Conservation (phyloP, 2,888 invertebrate species). For the Clunio marinus region DNA sequence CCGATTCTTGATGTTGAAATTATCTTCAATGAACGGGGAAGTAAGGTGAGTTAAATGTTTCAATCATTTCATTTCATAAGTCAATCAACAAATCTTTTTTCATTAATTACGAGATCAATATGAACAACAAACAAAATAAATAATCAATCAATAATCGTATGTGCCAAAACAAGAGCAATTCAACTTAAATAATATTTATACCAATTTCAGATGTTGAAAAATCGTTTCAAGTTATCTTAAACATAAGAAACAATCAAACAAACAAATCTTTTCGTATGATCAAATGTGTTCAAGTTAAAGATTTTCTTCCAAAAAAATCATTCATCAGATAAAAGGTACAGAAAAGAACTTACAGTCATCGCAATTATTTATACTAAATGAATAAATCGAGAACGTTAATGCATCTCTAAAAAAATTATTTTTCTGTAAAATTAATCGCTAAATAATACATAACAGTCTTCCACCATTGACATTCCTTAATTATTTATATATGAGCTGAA, state of each 20-base stretch:
- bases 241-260: slow-evolving; percentile 1
- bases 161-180: neutral
- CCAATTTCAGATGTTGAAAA: slow-evolving; percentile 17
- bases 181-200: slow-evolving; percentile 4
- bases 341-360: too few relatives aligned
- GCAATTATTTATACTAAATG: too few relatives aligned
- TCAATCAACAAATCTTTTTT: neutral
- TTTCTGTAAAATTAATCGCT: too few relatives aligned
- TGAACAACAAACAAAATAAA: neutral
- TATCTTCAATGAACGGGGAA: slow-evolving; percentile 99
- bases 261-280: slow-evolving; percentile 10
- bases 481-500: too few relatives aligned
- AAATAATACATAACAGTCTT: too few relatives aligned
- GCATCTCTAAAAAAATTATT: too few relatives aligned
- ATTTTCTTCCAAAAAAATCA: slow-evolving; percentile 3
- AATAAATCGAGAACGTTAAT: neutral
- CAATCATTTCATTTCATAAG: too few relatives aligned
- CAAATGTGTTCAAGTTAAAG: neutral
- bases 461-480: too few relatives aligned
- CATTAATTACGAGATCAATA: neutral
- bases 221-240: slow-evolving; percentile 9
- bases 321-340: slow-evolving; percentile 14
- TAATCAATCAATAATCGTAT: neutral
- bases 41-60: slow-evolving; percentile 78
- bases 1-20: slow-evolving; percentile 99